Conservation (phyloP, 2,888 invertebrate genomes). For the Synanthedon myopaeformis region DNA sequence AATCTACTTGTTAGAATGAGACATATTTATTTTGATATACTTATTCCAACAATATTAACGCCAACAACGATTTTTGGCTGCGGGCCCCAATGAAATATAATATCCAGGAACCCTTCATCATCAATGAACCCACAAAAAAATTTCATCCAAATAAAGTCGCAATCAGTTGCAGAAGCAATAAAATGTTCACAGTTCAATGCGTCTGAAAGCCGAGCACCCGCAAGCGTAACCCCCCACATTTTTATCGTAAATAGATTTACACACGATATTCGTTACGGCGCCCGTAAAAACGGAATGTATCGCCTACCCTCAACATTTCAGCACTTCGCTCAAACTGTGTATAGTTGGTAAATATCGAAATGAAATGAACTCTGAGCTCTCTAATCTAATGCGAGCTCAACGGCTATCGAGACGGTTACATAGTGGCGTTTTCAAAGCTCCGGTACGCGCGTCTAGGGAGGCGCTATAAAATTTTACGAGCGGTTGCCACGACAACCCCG, state of each 20-base stretch:
- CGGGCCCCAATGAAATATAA: no score
- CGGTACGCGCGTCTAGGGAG: slow-evolving; percentile 25
- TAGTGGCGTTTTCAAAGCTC: slow-evolving; percentile 39
- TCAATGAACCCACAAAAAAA: no score
- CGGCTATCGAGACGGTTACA: slow-evolving; percentile 13
- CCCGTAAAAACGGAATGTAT: not conserved
- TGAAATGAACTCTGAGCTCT: slow-evolving; percentile 3
- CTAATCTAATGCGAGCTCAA: slow-evolving; percentile 19
- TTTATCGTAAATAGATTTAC: not conserved
- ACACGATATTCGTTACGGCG: not conserved
- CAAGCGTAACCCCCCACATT: not conserved
- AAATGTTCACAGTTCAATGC: no score
- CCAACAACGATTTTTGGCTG: no score
- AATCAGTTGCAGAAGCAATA: no score
- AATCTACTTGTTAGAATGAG: no score
- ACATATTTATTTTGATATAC: no score
- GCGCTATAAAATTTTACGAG: slow-evolving; percentile 62
- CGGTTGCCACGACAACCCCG: slow-evolving; percentile 47
- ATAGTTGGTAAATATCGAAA: slow-evolving; percentile 1
- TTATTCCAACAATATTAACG: no score
- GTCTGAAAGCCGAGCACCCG: not conserved
- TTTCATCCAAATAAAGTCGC: no score
- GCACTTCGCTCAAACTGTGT: not conserved
- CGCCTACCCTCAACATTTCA: not conserved
- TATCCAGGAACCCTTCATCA: no score